phyloP scores from a whole-genome alignment of 2,113 vertebrate species.

The Sclerurus mexicanus region DNA sequence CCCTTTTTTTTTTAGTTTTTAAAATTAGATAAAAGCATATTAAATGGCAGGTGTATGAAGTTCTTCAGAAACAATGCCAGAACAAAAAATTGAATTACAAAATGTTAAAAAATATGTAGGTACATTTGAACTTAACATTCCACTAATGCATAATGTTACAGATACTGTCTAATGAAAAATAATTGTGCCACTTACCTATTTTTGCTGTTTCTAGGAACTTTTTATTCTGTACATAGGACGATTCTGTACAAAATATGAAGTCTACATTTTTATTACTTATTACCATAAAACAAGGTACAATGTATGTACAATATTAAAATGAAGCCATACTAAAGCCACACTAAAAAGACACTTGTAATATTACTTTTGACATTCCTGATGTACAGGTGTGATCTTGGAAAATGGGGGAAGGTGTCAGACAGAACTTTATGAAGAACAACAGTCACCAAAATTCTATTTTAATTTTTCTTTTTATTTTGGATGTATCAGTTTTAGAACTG shows the following conservation, averaged over 20 bases:
- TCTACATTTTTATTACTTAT: conserved; percentile 96
- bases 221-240: conserved; percentile 92
- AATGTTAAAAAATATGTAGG: conserved; percentile 81
- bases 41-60: conserved; percentile 79
- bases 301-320: conserved; percentile 97
- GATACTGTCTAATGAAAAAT: conserved; percentile 78
- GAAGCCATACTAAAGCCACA: conserved; percentile 87
- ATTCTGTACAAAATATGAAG: conserved; percentile 99
- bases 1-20: conserved; percentile 61
- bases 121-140: conserved; percentile 76
- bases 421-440: conserved; percentile 83
- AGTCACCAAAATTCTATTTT: conserved; percentile 74
- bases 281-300: conserved; percentile 97
- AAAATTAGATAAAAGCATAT: conserved; percentile 81
- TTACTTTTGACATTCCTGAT: conserved; percentile 79
- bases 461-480: conserved; percentile 45
- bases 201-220: conserved; percentile 80
- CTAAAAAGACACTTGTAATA: conserved; percentile 91
- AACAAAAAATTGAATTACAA: conserved; percentile 81
- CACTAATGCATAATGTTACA: conserved; percentile 76
- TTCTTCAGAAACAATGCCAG: conserved; percentile 79
- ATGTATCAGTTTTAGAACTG: conserved; percentile 29
- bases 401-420: conserved; percentile 76
- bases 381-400: conserved; percentile 72
- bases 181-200: conserved; percentile 82